Percentiles rank a stretch among this genome's conserved stretches.
These are phyloP conservation scores for Limanda limanda DNA, from an alignment of 2,113 vertebrate species.

Conservation along the genomic window DNA sequence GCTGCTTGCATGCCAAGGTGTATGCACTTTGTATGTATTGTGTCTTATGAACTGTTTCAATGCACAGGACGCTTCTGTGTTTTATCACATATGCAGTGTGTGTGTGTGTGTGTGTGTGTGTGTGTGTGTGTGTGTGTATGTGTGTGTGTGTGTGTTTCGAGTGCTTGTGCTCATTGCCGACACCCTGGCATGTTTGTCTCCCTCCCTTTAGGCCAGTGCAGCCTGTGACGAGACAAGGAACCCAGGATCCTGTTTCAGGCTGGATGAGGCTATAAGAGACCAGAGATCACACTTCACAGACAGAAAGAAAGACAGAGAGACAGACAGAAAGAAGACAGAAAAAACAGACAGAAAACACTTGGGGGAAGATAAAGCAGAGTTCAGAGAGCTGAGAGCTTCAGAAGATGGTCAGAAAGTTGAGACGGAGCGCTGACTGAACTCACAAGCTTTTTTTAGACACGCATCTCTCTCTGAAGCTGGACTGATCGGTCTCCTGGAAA, in stretches of 20 bases:
- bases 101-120: conserved; percentile 30
- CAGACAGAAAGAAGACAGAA: conserved; percentile 30
- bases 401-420: conserved; percentile 3
- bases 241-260: conserved; percentile 90
- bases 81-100: no score
- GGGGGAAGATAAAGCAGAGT: background rate
- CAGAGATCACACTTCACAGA: conserved; percentile 66
- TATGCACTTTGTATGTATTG: no score
- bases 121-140: conserved; percentile 13
- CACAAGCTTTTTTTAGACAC: background rate
- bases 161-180: conserved; percentile 49
- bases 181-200: conserved; percentile 79
- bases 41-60: no score
- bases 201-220: conserved; percentile 72
- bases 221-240: conserved; percentile 75
- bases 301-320: conserved; percentile 33
- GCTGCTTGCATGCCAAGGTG: background rate
- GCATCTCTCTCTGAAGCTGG: conserved; percentile 6
- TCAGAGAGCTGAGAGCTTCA: background rate
- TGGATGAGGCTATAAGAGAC: conserved; percentile 84
- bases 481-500: conserved; percentile 4
- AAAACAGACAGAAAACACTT: conserved; percentile 3
- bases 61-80: no score
- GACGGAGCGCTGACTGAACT: background rate
- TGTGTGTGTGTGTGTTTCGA: conserved; percentile 15